These are phyloP conservation scores for Thysanoteuthis rhombus DNA, from an alignment of 2,888 invertebrate genomes.

Conservation along the genomic window DNA sequence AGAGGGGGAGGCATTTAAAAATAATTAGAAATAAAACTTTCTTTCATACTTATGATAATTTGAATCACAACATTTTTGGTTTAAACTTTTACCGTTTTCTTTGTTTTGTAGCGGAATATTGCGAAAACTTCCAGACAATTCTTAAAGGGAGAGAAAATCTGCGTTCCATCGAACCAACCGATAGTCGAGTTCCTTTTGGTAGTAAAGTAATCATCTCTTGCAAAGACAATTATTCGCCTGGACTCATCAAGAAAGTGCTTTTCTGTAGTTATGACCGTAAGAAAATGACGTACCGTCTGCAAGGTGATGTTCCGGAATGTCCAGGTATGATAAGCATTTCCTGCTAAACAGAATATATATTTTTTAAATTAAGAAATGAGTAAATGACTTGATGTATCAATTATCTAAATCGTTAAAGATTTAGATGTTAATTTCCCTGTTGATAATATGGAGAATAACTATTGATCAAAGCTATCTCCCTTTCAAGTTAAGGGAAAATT, in stretches of 20 bases:
- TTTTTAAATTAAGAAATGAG: no score
- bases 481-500: no score
- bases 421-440: no score
- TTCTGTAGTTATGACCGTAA: neutral
- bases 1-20: no score
- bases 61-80: neutral
- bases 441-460: no score
- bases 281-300: neutral
- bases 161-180: neutral
- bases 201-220: neutral
- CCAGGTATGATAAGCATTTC: neutral
- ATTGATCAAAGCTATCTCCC: no score
- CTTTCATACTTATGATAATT: no score
- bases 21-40: no score
- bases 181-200: neutral
- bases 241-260: neutral
- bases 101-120: neutral
- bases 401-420: no score
- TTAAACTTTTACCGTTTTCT: neutral
- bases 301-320: neutral
- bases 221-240: neutral
- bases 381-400: no score
- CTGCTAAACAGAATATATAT: no score
- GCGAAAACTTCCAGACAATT: neutral
- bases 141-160: neutral